Conservation (phyloP, 2,888 invertebrate genomes). For the Andricus quercusramuli region DNA sequence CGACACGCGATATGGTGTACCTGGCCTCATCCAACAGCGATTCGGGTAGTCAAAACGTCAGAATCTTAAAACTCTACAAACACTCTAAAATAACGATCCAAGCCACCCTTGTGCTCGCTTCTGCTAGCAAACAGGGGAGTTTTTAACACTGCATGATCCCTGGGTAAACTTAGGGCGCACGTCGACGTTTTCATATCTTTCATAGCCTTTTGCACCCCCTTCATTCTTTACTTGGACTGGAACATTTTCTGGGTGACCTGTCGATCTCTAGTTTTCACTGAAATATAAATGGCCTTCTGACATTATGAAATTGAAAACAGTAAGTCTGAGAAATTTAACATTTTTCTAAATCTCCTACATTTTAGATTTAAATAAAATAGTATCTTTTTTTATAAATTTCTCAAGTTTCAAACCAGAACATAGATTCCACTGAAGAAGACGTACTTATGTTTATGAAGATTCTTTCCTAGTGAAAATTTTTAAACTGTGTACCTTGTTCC, state of each 20-base stretch:
- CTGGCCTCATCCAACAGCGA: conserved; percentile 57
- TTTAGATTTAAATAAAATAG: no score
- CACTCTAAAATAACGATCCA: conserved; percentile 77
- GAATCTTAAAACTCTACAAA: conserved; percentile 78
- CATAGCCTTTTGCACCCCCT: conserved; percentile 50
- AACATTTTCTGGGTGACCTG: conserved; percentile 51
- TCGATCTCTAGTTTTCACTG: conserved; percentile 2
- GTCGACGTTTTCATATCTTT: conserved; percentile 61
- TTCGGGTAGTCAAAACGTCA: conserved; percentile 77
- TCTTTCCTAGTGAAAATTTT: no score
- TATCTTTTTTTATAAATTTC: no score
- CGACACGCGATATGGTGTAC: conserved; percentile 56
- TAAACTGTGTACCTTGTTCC: no score
- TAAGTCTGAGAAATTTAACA: not conserved
- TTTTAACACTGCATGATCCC: conserved; percentile 78
- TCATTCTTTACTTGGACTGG: conserved; percentile 45
- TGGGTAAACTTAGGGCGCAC: conserved; percentile 74
- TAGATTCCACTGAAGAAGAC: no score
- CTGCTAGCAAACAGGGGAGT: conserved; percentile 76
- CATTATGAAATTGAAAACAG: not conserved
- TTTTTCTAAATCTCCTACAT: not conserved
- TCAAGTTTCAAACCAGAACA: no score
- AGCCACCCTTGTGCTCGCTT: conserved; percentile 70
- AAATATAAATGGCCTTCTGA: not conserved
- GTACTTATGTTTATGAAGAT: no score